Evolutionary conservation across 2,888 invertebrate species (phyloP).

Genomic region (Ochropleura plecta): DNA sequence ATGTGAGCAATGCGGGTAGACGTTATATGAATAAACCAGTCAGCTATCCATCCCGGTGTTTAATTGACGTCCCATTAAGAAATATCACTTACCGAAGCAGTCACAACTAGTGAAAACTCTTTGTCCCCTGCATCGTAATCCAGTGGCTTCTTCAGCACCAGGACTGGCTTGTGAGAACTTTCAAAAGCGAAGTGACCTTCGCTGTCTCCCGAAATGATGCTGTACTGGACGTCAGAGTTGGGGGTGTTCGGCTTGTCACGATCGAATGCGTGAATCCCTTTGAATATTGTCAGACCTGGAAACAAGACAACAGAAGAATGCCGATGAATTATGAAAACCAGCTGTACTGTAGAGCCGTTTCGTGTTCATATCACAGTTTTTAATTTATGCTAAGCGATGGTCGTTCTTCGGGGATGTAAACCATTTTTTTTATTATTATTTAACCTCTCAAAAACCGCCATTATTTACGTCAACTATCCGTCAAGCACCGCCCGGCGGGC

Average conservation of each 20-base stretch:
- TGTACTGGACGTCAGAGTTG: constrained; percentile 96
- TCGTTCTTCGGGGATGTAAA: neutral
- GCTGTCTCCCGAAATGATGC: constrained; percentile 93
- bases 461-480: too few species aligned
- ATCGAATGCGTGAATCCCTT: constrained; percentile 95
- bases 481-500: too few species aligned
- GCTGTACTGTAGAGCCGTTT: neutral
- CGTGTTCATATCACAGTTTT: neutral
- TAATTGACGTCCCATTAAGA: too few species aligned
- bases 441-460: too few species aligned
- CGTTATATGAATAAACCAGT: too few species aligned
- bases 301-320: constrained; percentile 24
- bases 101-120: constrained; percentile 93
- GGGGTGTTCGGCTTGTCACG: constrained; percentile 97
- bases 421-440: neutral
- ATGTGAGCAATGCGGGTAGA: too few species aligned
- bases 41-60: too few species aligned
- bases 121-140: constrained; percentile 96
- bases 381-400: too few species aligned
- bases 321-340: neutral
- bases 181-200: constrained; percentile 95
- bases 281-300: constrained; percentile 95
- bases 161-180: constrained; percentile 94
- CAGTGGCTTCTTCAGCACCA: constrained; percentile 93
- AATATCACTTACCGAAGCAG: constrained; percentile 92